Conservation (phyloP, 2,113 vertebrate species). For the Dunckerocampus dactyliophorus region DNA sequence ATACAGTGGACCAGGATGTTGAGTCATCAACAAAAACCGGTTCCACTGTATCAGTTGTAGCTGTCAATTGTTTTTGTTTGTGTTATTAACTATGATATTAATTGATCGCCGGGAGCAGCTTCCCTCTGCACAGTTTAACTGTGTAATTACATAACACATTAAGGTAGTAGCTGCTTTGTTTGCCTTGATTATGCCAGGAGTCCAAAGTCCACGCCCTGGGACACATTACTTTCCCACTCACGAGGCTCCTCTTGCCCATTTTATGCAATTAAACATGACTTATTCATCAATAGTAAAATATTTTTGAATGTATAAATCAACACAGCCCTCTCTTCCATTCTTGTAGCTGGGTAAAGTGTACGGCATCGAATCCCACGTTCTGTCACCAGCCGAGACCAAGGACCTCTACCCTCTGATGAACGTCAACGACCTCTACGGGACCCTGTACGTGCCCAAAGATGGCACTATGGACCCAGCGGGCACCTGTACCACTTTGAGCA, state of each 20-base stretch:
- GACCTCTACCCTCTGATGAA: conserved; percentile 95
- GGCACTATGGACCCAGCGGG: conserved; percentile 96
- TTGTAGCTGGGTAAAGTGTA: conserved; percentile 91
- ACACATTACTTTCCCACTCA: not conserved
- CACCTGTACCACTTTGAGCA: conserved; percentile 83
- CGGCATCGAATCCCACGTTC: conserved; percentile 87
- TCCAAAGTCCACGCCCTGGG: conserved; percentile 10
- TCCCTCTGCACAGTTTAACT: not conserved
- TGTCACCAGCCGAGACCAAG: conserved; percentile 88
- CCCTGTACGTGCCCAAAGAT: conserved; percentile 89
- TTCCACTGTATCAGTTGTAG: too few relatives aligned
- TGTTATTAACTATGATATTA: too few relatives aligned
- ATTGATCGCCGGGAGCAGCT: too few relatives aligned
- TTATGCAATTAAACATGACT: not conserved
- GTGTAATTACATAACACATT: not conserved
- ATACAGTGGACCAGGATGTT: too few relatives aligned
- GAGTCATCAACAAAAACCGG: too few relatives aligned
- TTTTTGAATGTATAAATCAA: not conserved
- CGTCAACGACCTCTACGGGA: conserved; percentile 85
- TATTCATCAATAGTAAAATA: not conserved
- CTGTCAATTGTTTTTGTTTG: too few relatives aligned
- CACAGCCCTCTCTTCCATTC: not conserved
- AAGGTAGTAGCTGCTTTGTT: not conserved
- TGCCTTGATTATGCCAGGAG: conserved; percentile 4
- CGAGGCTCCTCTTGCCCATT: not conserved